Base-by-base conservation (phyloP, 2,797 vertebrate species). In the Xenopus petersii region DNA sequence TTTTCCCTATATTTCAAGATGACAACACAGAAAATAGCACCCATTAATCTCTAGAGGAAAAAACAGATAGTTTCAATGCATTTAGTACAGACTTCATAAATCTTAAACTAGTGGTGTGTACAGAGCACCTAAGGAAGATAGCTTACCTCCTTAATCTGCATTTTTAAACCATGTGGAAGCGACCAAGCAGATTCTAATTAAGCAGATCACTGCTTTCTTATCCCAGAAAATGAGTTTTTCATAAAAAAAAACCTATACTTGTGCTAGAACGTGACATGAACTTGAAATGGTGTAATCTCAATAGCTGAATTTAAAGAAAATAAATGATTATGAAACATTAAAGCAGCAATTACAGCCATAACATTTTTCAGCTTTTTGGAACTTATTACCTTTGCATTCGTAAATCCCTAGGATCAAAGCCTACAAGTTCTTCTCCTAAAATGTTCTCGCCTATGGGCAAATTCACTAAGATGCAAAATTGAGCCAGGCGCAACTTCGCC, bases 391-490 rank as follows among this genome's bases (percentile, higher is more conserved):
- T 94, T 81, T 96, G 95, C 65, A 91, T 81, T 75, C 95, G 89
- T 85, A 99, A 87, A 83, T 97, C 96, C 88, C 91, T 94, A 60
- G 95, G 95, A 91, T 98, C 95, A 80, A 99, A 98, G 86, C 75
- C 79, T 78, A 88, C 71, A 78, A 78, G n/a, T 61, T 84, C 86
- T 77, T 98, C 97, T 5, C 84, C 82, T 73, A 75, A 80, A 85
- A 79, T 24, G 62, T n/a, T n/a, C n/a, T n/a, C n/a, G n/a, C n/a
- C n/a, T n/a, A n/a, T n/a, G n/a, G n/a, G n/a, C n/a, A n/a, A n/a
- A n/a, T n/a, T n/a, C n/a, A n/a, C n/a, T n/a, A n/a, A n/a, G n/a
- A n/a, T n/a, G n/a, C n/a, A n/a, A n/a, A n/a, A n/a, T n/a, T n/a
- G n/a, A n/a, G n/a, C n/a, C n/a, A n/a, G n/a, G n/a, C n/a, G n/a